Percentiles rank a stretch among this genome's conserved stretches.
Evolutionary conservation across 2,113 vertebrate genomes (phyloP).

Genomic region (Phylloscopus trochiloides): DNA sequence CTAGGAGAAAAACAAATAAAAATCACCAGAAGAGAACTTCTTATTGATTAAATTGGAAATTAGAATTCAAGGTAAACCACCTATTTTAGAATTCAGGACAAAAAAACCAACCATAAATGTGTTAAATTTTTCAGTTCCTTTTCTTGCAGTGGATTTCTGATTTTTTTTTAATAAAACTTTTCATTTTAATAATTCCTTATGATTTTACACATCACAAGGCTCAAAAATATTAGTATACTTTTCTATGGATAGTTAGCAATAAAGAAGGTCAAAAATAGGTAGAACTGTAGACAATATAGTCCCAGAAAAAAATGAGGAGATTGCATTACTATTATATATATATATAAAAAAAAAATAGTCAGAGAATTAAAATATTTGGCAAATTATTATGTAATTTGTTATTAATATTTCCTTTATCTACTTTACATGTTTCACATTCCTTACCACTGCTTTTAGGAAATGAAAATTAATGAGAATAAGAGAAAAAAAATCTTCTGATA

Average conservation of each 20-base stretch:
- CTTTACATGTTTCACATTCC: not conserved
- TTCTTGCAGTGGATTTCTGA: not conserved
- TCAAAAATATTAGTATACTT: not conserved
- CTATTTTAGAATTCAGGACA: not conserved
- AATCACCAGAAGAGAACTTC: accelerated
- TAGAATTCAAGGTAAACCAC: not conserved
- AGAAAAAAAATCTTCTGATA: not conserved
- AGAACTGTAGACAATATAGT: not conserved
- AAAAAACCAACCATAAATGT: not conserved
- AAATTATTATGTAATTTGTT: not conserved
- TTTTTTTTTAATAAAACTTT: not conserved
- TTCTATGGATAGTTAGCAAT: too few relatives aligned
- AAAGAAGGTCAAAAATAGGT: not conserved
- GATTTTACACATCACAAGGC: not conserved
- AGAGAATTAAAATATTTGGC: not conserved
- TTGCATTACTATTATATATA: not conserved
- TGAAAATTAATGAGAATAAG: not conserved
- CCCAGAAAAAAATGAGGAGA: not conserved
- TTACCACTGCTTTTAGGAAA: not conserved
- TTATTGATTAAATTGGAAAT: not conserved
- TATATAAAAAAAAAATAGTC: not conserved
- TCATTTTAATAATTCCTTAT: not conserved
- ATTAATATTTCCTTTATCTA: not conserved
- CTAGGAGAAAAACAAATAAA: not conserved
- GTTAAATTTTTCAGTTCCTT: not conserved